Conservation (phyloP, 2,888 invertebrate genomes). For the Drosophila prolongata region DNA sequence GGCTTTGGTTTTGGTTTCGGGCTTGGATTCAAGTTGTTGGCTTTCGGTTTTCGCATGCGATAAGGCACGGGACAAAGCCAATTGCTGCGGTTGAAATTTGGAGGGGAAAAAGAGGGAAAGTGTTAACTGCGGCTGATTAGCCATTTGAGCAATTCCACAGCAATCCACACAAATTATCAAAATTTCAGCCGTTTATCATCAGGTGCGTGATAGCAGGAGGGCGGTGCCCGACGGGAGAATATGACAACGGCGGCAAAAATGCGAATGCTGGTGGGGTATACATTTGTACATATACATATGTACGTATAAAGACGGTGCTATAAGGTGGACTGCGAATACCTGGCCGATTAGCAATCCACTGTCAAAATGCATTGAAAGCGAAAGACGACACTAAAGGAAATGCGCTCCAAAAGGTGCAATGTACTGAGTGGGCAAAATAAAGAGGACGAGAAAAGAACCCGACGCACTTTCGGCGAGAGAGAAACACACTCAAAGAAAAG, state of each 20-base stretch:
- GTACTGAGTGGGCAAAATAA: conserved; percentile 55
- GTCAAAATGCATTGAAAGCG: conserved; percentile 79
- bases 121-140: conserved; percentile 29
- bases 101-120: neutral
- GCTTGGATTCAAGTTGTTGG: conserved; percentile 10
- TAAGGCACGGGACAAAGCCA: conserved; percentile 18
- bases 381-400: conserved; percentile 53
- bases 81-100: neutral
- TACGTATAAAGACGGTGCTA: neutral
- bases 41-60: conserved; percentile 30
- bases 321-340: conserved; percentile 54
- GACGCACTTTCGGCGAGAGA: neutral
- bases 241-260: conserved; percentile 70
- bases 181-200: conserved; percentile 32
- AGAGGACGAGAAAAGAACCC: conserved; percentile 5
- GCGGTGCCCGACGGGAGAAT: conserved; percentile 44
- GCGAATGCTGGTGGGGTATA: conserved; percentile 13
- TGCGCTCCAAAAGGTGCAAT: conserved; percentile 68
- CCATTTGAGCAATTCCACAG: conserved; percentile 25
- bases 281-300: neutral
- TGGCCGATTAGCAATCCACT: conserved; percentile 73
- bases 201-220: conserved; percentile 24
- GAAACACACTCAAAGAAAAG: neutral
- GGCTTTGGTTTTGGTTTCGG: conserved; percentile 13
- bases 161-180: conserved; percentile 42